Base-by-base conservation (phyloP, 2,888 invertebrate species). In the Lampropteryx suffumata region DNA sequence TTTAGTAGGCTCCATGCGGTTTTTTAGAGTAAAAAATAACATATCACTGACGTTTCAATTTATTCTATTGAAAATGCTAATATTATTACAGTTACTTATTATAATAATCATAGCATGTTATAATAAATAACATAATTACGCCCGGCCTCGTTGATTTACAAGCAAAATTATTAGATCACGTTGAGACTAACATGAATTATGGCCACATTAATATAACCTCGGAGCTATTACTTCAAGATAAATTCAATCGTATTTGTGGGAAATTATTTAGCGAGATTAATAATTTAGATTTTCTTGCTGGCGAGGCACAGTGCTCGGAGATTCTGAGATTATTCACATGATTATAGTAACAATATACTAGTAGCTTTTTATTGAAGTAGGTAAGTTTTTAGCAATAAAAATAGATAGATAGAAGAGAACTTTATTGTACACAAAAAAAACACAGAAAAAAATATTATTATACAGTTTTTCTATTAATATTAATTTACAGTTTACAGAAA, bases 141-240 rank as follows among this genome's bases (percentile, higher is more conserved):
- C 6, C 14, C 28, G 0, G 37, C 13, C 14, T 41, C 39, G 47
- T 42, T 47, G 52, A 52, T 47, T 52, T 52, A 52, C 43, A 45
- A 41, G 52, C 52, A 28, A 35, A 29, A 52, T 48, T 48, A 52
- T 47, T 47, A 35, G 39, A 43, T 47, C 48, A 52, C 27, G 52
- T 32, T 41, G 41, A 28, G 40, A 35, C 30, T 37, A 32, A 43
- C 49, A 32, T 44, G 50, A 50, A 21, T 40, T 44, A 50, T 10
- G 34, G 29, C 44, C 39, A 29, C 44, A 44, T 50, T 50, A 44
- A 50, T 50, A 37, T 44, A 6, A 40, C 42, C 49, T 36, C 42
- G 3, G 12, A 43, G 34, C 44, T 50, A 50, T 44, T 50, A 29
- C 39, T 30, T 43, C 1, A 24, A 50, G 28, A 50, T 50, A 50